Conservation (phyloP, 2,797 vertebrate genomes). For the Platyrinchus mystaceus region DNA sequence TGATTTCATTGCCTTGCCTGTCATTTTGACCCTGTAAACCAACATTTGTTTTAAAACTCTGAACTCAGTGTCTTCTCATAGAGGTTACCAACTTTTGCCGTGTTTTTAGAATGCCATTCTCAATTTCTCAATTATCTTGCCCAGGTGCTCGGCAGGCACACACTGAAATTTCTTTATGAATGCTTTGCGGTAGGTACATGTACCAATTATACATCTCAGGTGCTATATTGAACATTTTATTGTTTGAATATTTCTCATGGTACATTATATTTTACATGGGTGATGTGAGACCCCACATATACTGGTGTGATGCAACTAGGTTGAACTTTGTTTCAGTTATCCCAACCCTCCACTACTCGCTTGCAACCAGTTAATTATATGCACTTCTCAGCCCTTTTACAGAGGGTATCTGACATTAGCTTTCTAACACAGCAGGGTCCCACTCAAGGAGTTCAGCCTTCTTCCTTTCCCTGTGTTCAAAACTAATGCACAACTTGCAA, state of each 20-base stretch:
- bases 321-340: not conserved
- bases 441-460: not conserved
- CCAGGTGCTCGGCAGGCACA: not conserved
- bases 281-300: not conserved
- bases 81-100: not conserved
- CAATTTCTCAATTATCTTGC: not conserved
- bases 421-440: not conserved
- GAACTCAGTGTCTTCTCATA: not conserved
- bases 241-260: not conserved
- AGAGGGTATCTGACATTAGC: not conserved
- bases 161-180: not conserved
- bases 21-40: not conserved
- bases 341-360: fast-evolving
- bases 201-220: not conserved
- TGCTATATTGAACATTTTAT: not conserved
- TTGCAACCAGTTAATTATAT: not conserved
- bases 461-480: not conserved
- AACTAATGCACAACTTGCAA: not conserved
- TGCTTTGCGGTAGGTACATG: not conserved
- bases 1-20: not conserved
- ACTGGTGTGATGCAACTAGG: not conserved
- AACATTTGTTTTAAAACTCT: not conserved
- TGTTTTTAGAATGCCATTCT: not conserved
- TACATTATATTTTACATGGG: not conserved
- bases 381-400: not conserved